Conservation (phyloP, 2,888 invertebrate species). For the Cephonodes hylas region DNA sequence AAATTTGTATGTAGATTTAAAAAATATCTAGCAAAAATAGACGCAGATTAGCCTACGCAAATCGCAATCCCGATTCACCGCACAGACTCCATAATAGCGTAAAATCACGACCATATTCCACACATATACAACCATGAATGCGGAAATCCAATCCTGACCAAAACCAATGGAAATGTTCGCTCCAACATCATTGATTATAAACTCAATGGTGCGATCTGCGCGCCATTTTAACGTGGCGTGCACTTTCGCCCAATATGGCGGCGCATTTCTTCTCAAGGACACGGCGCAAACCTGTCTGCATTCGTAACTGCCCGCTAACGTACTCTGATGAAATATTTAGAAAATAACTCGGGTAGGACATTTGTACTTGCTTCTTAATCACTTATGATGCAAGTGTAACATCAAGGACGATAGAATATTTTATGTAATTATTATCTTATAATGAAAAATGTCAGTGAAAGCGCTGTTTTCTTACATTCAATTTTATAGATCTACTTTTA, state of each 20-base stretch:
- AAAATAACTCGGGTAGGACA: neutral
- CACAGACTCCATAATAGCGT: no score
- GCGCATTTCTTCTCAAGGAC: constrained; percentile 53
- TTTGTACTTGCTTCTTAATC: neutral
- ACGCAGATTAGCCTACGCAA: no score
- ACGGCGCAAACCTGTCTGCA: constrained; percentile 34
- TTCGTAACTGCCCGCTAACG: neutral
- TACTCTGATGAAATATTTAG: constrained; percentile 5
- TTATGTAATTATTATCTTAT: no score
- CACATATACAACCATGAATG: neutral
- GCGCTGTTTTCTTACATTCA: no score
- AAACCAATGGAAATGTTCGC: neutral
- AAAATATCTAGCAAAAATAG: no score
- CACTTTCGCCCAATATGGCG: constrained; percentile 44
- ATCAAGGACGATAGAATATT: no score
- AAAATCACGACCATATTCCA: neutral
- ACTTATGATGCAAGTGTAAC: no score
- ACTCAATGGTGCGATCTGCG: neutral
- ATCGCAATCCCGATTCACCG: no score
- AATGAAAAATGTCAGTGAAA: no score
- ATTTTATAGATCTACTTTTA: no score
- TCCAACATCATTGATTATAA: neutral
- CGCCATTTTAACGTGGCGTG: constrained; percentile 17
- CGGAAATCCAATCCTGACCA: neutral
- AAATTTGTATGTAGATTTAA: no score